Evolutionary conservation across 2,113 vertebrate genomes (phyloP).

Genomic region (Grus americana): DNA sequence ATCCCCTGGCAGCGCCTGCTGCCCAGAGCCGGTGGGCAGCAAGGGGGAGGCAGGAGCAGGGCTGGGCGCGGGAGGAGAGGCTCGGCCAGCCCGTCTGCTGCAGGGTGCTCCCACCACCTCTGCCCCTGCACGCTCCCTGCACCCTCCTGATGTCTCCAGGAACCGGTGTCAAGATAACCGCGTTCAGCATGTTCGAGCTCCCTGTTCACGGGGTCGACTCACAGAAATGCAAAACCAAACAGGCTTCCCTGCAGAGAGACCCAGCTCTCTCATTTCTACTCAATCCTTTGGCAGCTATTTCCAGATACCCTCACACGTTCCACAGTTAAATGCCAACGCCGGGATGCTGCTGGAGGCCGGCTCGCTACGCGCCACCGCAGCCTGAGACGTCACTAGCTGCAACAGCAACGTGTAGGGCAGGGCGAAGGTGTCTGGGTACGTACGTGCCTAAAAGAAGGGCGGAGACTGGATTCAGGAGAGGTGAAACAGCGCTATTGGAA

Average conservation of each 20-base stretch:
- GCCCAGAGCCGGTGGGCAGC: not conserved
- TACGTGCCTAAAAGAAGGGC: not conserved
- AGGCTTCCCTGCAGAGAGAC: not conserved
- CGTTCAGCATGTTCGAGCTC: not conserved
- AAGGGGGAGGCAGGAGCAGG: not conserved
- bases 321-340: not conserved
- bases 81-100: not conserved
- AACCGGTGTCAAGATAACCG: not conserved
- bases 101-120: not conserved
- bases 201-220: not conserved
- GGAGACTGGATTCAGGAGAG: slow-evolving; percentile 3
- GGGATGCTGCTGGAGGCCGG: not conserved
- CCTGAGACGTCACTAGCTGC: not conserved
- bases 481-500: not conserved
- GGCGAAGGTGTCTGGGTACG: not conserved
- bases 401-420: not conserved
- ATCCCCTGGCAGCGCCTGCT: fast-evolving
- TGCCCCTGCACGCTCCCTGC: fast-evolving
- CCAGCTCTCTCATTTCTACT: not conserved
- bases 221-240: not conserved
- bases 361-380: fast-evolving
- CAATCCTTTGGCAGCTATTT: not conserved
- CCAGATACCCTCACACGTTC: not conserved
- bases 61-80: fast-evolving
- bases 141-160: fast-evolving